These are phyloP conservation scores for Phylloscopus trochiloides DNA, from an alignment of 2,113 vertebrate species.

Conservation along the genomic window DNA sequence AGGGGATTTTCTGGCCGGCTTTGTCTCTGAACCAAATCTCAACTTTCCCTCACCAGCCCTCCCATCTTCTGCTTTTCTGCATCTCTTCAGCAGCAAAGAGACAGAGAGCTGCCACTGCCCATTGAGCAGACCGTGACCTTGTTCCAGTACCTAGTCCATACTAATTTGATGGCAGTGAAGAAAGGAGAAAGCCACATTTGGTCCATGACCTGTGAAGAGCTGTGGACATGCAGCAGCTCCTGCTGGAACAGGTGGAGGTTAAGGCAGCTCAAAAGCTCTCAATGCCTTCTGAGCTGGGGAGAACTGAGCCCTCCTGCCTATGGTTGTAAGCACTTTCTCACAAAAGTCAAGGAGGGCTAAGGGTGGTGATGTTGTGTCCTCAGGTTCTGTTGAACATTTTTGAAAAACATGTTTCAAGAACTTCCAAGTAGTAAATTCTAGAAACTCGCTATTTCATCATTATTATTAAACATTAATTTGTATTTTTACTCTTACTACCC, in stretches of 20 bases:
- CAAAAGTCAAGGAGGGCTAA: neutral
- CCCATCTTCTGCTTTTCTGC: neutral
- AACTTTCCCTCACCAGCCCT: neutral
- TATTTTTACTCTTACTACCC: neutral
- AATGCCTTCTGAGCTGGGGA: neutral
- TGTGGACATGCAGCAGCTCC: neutral
- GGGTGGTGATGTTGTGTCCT: neutral
- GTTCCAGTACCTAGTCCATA: accelerated
- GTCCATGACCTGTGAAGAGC: neutral
- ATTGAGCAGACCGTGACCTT: accelerated
- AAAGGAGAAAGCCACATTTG: neutral
- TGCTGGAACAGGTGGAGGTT: neutral
- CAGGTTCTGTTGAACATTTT: neutral
- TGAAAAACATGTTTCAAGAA: neutral
- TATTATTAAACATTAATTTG: neutral
- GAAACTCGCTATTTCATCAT: neutral
- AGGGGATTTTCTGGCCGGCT: neutral
- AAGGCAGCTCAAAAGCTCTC: neutral
- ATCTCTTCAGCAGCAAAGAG: neutral
- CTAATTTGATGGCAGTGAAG: neutral
- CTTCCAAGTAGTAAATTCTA: neutral
- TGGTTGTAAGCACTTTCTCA: neutral
- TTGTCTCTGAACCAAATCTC: neutral
- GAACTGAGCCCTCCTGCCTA: accelerated
- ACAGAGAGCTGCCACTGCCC: neutral